Evolutionary conservation across 2,888 invertebrate genomes (phyloP), one percentile per base, ranked within the genome.

Genomic region (Lordiphosa andalusiaca): DNA sequence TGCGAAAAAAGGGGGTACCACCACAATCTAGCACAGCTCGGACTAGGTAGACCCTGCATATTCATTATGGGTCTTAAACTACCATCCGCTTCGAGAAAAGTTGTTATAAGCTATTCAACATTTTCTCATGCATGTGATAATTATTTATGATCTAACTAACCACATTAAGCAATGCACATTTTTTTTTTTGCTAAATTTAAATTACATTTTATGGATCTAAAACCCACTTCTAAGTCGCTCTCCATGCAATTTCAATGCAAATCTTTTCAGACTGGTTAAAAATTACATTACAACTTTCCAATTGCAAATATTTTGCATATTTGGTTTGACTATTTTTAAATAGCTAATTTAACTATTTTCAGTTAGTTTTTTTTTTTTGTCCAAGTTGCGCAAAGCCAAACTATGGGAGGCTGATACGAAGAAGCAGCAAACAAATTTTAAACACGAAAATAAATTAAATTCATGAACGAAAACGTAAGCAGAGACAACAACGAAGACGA

Each of bases 381-480:
- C 59, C 58, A 41, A 53, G 40, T 16, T 33, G 37, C 42, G 42
- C 52, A 23, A 46, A 53, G 53, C 30, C 9, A 30, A 30, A 9
- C 10, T 30, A 30, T 30, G 49, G 53, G 49, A 46, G 59, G 53
- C 57, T 54, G 67, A 16, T 40, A 5, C 13, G 25, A 25, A 39
- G 58, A 55, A 53, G 35, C 58, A 59, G 60, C 53, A 61, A 61
- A 68, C 68, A 58, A 71, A 62, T 69, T 71, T 73, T 71, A 68
- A 67, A 70, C 77, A 69, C 71, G 63, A 80, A 83, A 67, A 73
- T 67, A 71, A 71, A 73, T 84, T 68, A 74, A 78, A 73, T 72
- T 77, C 66, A 76, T 76, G 62, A 78, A 71, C 71, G 84, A 82
- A 81, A 69, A 69, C 67, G 68, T 59, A 75, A 67, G 73, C 71